These are phyloP conservation scores for Calliphora vomitoria DNA, from an alignment of 2,888 invertebrate genomes.

Conservation along the genomic window DNA sequence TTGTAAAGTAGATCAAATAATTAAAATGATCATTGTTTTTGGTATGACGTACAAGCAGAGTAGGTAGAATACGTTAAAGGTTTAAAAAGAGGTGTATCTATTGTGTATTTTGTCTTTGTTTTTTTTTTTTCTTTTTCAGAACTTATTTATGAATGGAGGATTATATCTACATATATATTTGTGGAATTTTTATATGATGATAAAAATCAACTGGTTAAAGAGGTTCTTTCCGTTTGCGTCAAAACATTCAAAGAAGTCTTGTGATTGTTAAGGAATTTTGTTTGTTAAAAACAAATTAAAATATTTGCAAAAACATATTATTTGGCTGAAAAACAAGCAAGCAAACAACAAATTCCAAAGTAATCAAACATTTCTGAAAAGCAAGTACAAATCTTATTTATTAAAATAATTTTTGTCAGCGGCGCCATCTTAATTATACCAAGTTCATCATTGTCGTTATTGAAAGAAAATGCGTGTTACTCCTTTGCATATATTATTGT, in stretches of 20 bases:
- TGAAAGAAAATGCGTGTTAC: constrained; percentile 29
- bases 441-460: constrained; percentile 54
- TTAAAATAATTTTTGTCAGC: constrained; percentile 33
- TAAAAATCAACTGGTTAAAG: constrained; percentile 47
- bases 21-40: constrained; percentile 34
- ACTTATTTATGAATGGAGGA: constrained; percentile 27
- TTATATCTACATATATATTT: constrained; percentile 44
- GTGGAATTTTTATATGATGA: constrained; percentile 50
- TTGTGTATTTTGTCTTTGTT: constrained; percentile 3
- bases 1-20: constrained; percentile 70
- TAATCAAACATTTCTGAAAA: constrained; percentile 14
- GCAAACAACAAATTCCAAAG: constrained; percentile 11
- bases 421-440: constrained; percentile 54
- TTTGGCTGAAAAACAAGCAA: neutral
- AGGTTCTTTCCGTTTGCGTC: constrained; percentile 69
- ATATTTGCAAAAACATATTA: constrained; percentile 24
- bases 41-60: constrained; percentile 48
- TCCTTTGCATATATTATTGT: constrained; percentile 30
- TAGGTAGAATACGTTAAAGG: constrained; percentile 34
- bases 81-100: constrained; percentile 38
- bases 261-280: constrained; percentile 36
- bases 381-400: constrained; percentile 19
- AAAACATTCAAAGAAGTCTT: constrained; percentile 29
- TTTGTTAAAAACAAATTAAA: constrained; percentile 18
- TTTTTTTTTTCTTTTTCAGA: neutral